Base-by-base conservation (phyloP, 2,888 invertebrate species). In the Drosophila hamatofila region DNA sequence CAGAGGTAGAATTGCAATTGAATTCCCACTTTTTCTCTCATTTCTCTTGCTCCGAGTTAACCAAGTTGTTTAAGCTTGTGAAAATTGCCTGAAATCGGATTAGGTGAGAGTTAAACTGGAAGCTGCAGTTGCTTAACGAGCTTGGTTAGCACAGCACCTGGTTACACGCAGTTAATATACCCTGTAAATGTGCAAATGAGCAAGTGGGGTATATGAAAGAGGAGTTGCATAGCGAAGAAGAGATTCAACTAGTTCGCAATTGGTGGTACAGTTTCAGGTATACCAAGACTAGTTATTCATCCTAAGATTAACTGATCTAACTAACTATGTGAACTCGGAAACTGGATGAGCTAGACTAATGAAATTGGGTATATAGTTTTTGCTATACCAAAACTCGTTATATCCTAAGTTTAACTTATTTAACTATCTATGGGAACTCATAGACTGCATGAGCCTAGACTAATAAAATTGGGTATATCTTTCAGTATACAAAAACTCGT, bases 31-130 rank as follows among this genome's bases (percentile, higher is more conserved):
- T 48, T 18, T 48, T 16, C 2, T 27, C 18, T 51, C 27, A 30
- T 30, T 35, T 63, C 27, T 35, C 35, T 51, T 58, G 33, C 49
- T 41, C 8, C 37, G 18, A 65, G 52, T 12, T 57, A 67, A 37
- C 56, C 51, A 41, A 30, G 57, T 65, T 58, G 39, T 44, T 72
- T 75, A 59, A 42, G 35, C 62, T 37, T 49, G 60, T 67, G 61
- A 51, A 70, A 66, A 63, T 67, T 75, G 68, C 61, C 42, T 64
- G 58, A 72, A 72, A 72, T 67, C 66, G 37, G 72, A 75, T 76
- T 72, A 76, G 67, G 56, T 30, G 42, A 18, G 41, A 63, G 62
- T 60, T 75, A 59, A 75, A 66, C 63, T 51, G 69, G 58, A 64
- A 48, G 33, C 44, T 44, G 33, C 51, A 72, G 58, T 67, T 72